Evolutionary conservation across 2,113 vertebrate species (phyloP), one percentile per base, ranked within the genome.

Genomic region (Sinocyclocheilus anophthalmus): DNA sequence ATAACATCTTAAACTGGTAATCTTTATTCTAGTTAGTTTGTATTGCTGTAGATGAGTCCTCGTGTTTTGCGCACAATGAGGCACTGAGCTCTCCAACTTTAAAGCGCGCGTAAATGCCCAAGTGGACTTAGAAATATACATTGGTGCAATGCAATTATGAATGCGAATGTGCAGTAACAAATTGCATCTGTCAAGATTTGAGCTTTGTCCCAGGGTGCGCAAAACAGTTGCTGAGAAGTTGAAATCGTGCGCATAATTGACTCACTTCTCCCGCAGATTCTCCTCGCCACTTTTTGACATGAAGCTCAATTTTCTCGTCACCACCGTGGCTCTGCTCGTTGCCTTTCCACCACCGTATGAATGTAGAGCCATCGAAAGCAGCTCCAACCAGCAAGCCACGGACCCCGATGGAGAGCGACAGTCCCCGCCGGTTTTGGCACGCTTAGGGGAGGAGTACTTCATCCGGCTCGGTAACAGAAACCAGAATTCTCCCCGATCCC

Each of bases 361-460:
- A n/a, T n/a, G n/a, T n/a, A n/a, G n/a, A n/a, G n/a, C n/a, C n/a
- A n/a, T n/a, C n/a, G n/a, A n/a, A n/a, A n/a, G n/a, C n/a, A n/a
- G n/a, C n/a, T n/a, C n/a, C n/a, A n/a, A n/a, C n/a, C n/a, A n/a
- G n/a, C n/a, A n/a, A n/a, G n/a, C n/a, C n/a, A n/a, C n/a, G n/a
- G n/a, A n/a, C n/a, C n/a, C n/a, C n/a, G n/a, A n/a, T n/a, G n/a
- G n/a, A n/a, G n/a, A n/a, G n/a, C n/a, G n/a, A n/a, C n/a, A n/a
- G n/a, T n/a, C n/a, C n/a, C n/a, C n/a, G n/a, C n/a, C n/a, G n/a
- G n/a, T n/a, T n/a, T n/a, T n/a, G n/a, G n/a, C n/a, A n/a, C n/a
- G n/a, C n/a, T n/a, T n/a, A n/a, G n/a, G n/a, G n/a, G n/a, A n/a
- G 95, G 98, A 98, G 89, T 98, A 98, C 91, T 97, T 98, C 94